Evolutionary conservation across 2,113 vertebrate genomes (phyloP), one percentile per base, ranked within the genome.

Genomic region (Callospermophilus lateralis): DNA sequence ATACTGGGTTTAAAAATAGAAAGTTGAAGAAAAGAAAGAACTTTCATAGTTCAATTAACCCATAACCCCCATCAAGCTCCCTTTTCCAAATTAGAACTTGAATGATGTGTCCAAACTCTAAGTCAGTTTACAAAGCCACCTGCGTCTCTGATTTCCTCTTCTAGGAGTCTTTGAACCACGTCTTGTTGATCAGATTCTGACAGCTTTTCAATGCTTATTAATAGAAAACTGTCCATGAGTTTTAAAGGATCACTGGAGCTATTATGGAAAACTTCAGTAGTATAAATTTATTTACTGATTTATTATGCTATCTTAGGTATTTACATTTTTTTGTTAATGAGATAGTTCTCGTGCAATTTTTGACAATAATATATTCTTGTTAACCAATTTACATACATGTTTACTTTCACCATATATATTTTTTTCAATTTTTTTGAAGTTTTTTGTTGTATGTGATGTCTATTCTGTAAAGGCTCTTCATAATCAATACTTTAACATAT

Each of bases 71-170:
- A 73, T 53, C 28, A 53, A 63, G 5, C 4, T 94, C 32, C 39
- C 28, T 79, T 91, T 95, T 39, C 30, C 70, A 91, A 95, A 89
- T 65, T 45, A 70, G 37, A 2, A 89, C 32, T 42, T 87, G 37
- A 48, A 55, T n/a, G 24, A 37, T 77, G 2, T 37, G 3, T 51
- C n/a, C 76, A 48, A 89, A 68, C 53, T 93, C 45, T 39, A 17
- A 80, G 12, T 81, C 16, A 48, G 8, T 48, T 91, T 16, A 89
- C 84, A 83, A 51, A 51, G 17, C n/a, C 37, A 74, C 61, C 9
- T 3, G 61, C 45, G 19, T 86, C 20, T 76, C 55, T 85, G 37
- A 89, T 65, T 89, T 89, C 20, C 37, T 92, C 34, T n/a, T 85
- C 39, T 78, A 51, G n/a, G 42, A 89, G 72, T 76, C 39, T 79